phyloP scores from a whole-genome alignment of 2,888 invertebrate genomes.

The Spisula subtruncata region DNA sequence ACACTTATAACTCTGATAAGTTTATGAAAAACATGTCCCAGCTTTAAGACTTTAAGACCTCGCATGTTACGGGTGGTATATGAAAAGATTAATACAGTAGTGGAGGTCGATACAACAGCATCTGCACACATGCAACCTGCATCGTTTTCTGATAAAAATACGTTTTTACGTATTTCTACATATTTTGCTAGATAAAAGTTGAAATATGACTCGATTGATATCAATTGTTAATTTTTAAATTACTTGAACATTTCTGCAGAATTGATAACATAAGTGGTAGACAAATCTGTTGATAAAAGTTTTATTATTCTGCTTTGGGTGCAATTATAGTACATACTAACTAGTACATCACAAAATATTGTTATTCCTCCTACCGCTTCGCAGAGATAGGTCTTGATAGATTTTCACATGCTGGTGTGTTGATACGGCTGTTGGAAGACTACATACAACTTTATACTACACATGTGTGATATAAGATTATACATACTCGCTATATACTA shows the following conservation, averaged over 20 bases:
- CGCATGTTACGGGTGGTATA: not conserved
- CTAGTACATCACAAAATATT: no score
- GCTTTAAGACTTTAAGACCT: no score
- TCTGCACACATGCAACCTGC: not conserved
- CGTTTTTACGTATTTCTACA: not conserved
- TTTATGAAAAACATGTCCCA: no score
- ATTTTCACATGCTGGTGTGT: no score
- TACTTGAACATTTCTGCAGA: not conserved
- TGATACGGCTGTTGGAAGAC: no score
- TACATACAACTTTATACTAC: no score
- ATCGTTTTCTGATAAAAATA: not conserved
- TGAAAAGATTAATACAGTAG: not conserved
- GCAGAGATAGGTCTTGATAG: no score
- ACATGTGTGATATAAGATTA: no score
- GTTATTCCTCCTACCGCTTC: no score
- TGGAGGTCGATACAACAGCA: not conserved
- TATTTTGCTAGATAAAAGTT: conserved; percentile 7
- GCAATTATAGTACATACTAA: no score
- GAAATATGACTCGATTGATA: conserved; percentile 2
- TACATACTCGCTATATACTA: no score
- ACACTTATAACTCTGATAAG: no score
- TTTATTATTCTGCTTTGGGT: not conserved
- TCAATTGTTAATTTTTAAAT: conserved; percentile 2
- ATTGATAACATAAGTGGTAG: not conserved
- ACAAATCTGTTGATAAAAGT: not conserved